Evolutionary conservation across 2,797 vertebrate species (phyloP).

Genomic region (Adrianichthys oophorus): DNA sequence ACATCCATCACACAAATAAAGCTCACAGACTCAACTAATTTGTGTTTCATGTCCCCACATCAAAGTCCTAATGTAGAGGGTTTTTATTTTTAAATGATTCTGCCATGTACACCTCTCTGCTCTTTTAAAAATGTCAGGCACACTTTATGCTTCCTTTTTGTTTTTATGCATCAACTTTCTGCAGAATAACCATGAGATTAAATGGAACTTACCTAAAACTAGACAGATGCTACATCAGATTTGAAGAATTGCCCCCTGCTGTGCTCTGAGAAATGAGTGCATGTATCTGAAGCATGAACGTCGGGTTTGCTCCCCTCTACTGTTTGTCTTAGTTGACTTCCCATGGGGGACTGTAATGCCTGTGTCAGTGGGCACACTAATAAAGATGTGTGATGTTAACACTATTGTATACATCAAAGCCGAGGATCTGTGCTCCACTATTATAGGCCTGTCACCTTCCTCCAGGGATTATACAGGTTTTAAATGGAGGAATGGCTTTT

Average conservation of each 20-base stretch:
- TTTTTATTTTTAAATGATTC: not conserved
- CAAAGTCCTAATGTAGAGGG: conserved; percentile 36
- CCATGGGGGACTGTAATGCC: conserved; percentile 57
- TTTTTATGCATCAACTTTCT: conserved; percentile 35
- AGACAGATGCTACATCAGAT: conserved; percentile 64
- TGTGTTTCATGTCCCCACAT: conserved; percentile 44
- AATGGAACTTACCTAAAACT: conserved; percentile 52
- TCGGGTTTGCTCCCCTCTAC: conserved; percentile 50
- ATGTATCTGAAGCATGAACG: conserved; percentile 66
- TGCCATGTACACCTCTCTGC: conserved; percentile 8
- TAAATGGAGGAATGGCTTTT: conserved; percentile 61
- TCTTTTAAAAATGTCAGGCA: conserved; percentile 15
- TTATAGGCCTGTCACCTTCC: conserved; percentile 72
- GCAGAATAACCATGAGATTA: conserved; percentile 56
- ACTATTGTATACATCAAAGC: conserved; percentile 71
- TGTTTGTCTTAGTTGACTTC: conserved; percentile 73
- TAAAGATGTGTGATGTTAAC: conserved; percentile 75
- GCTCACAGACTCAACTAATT: conserved; percentile 29
- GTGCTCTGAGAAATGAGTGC: conserved; percentile 67
- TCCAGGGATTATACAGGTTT: conserved; percentile 71
- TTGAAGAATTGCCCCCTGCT: conserved; percentile 65
- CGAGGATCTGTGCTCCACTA: conserved; percentile 59
- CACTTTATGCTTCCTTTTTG: conserved; percentile 9
- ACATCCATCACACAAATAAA: conserved; percentile 22
- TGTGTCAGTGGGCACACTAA: conserved; percentile 71